Evolutionary conservation across 2,113 vertebrate genomes (phyloP).

Genomic region (Panurus biarmicus): DNA sequence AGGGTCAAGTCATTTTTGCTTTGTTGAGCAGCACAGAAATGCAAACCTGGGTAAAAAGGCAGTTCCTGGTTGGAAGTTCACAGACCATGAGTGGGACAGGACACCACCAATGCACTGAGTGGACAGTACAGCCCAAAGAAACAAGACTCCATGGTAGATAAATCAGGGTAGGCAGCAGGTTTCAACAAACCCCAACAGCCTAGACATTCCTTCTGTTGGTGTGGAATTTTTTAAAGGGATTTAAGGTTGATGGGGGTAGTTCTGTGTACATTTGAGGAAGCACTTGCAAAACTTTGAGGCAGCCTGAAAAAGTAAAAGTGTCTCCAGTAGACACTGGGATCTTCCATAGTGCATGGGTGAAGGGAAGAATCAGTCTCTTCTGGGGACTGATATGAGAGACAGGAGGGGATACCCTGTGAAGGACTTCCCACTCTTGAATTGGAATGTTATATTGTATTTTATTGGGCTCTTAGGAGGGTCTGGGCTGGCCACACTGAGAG

Average conservation of each 20-base stretch:
- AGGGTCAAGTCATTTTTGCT: neutral
- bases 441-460: neutral
- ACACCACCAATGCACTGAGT: neutral
- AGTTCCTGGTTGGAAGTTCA: neutral
- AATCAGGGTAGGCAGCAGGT: neutral
- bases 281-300: neutral
- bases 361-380: neutral
- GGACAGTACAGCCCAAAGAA: neutral
- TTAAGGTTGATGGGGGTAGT: neutral
- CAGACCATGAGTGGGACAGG: neutral
- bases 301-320: neutral
- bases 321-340: neutral
- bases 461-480: neutral
- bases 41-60: neutral
- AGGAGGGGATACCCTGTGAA: neutral
- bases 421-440: neutral
- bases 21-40: neutral
- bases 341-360: neutral
- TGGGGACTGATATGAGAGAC: accelerated
- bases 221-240: neutral
- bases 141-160: accelerated
- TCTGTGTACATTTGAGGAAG: neutral
- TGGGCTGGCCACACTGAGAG: neutral
- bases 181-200: neutral
- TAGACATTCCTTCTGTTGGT: neutral